Base-by-base conservation (phyloP, 2,888 invertebrate genomes). In the Syrphus vitripennis region DNA sequence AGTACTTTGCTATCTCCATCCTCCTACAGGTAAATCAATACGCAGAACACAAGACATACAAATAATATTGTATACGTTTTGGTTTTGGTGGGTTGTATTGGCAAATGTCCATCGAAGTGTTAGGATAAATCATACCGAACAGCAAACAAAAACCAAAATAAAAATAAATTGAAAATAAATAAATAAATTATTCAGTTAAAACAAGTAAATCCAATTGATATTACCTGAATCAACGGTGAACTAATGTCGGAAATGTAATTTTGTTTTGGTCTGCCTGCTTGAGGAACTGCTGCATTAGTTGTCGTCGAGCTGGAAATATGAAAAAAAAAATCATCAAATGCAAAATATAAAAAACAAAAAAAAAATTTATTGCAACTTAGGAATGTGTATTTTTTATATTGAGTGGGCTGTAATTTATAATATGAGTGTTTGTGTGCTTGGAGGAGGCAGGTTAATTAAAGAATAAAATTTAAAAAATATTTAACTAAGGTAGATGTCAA, bases 1-100 rank as follows among this genome's bases (percentile, higher is more conserved):
- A 99, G 94, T 91, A 97, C 96, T 93, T 98, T 98, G 93, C 96
- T 98, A 92, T 98, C 97, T 74, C 97, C 98, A 90, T 98, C 97
- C 90, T 98, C 97, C 93, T 98, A 97, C 92, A 97, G 81, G 83
- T 86, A 59, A 26, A 48, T 12, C 24, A 70, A 75, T 48, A 34
- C 63, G 67, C 16, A 70, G 45, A 77, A 40, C 19, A 40, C 19
- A 61, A n/a, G 37, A 14, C 9, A 37, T 61, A 34, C 16, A 10
- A 9, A 24, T 29, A 55, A 42, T n/a, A 21, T 48, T 34, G 4
- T 37, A 45, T 26, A 57, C 40, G 16, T 63, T 2, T 3, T 7
- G 3, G 10, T 10, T 19, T 19, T 70, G 21, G 45, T 53, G 42
- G 37, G 40, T 69, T 45, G 14, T 3, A 34, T 79, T 79, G 83